Evolutionary conservation across 2,888 invertebrate genomes (phyloP).

Genomic region (Amphipoea oculea): DNA sequence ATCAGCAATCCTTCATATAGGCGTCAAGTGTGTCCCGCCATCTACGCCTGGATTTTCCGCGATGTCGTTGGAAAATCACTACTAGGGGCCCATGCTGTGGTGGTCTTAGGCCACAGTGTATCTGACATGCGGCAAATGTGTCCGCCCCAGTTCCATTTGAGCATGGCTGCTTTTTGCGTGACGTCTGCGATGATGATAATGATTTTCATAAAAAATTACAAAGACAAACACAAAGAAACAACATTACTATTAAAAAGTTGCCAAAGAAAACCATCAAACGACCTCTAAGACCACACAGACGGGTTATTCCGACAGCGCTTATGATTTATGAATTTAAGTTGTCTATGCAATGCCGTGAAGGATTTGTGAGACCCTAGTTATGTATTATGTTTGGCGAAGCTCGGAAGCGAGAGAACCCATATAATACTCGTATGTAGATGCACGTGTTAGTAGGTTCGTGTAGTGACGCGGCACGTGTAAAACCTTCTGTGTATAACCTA

Average conservation of each 20-base stretch:
- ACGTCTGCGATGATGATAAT: no score
- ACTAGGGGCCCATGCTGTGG: no score
- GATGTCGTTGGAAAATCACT: no score
- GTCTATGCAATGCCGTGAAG: constrained; percentile 33
- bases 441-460: neutral
- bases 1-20: no score
- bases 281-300: constrained; percentile 43
- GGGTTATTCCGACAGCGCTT: constrained; percentile 47
- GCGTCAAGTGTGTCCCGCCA: no score
- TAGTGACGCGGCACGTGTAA: constrained; percentile 35
- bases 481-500: neutral
- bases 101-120: no score
- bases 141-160: no score
- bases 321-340: constrained; percentile 36
- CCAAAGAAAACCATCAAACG: constrained; percentile 31
- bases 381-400: constrained; percentile 11
- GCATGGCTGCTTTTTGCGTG: no score
- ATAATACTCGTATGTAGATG: neutral
- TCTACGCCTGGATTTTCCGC: no score
- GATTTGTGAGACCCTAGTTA: constrained; percentile 16
- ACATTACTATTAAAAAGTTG: constrained; percentile 35
- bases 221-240: neutral
- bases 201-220: neutral
- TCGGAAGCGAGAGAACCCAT: constrained; percentile 1
- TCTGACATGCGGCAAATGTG: no score